Conservation (phyloP, 2,797 vertebrate species). For the Mionectes olivaceus region DNA sequence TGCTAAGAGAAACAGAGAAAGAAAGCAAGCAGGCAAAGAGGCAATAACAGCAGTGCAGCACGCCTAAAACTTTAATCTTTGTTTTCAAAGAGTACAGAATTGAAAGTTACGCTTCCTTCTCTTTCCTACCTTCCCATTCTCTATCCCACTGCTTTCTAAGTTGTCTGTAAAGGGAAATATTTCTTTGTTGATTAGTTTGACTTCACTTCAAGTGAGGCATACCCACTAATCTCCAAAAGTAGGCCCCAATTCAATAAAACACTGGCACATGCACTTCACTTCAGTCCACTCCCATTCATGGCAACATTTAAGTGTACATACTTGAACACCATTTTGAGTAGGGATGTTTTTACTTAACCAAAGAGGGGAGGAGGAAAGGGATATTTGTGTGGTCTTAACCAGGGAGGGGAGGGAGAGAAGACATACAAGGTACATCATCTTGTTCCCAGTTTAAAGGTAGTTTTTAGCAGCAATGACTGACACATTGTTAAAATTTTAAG, state of each 20-base stretch:
- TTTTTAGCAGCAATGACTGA: constrained; percentile 28
- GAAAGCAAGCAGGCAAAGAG: constrained; percentile 53
- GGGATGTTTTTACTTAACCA: neutral
- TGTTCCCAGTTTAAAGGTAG: constrained; percentile 8
- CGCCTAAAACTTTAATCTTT: constrained; percentile 53
- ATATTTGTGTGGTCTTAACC: neutral
- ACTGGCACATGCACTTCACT: neutral
- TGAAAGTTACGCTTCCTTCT: constrained; percentile 34
- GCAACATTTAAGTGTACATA: neutral
- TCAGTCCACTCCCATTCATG: neutral
- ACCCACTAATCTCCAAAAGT: neutral
- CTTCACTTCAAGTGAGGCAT: neutral
- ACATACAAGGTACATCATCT: neutral
- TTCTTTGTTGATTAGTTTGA: neutral
- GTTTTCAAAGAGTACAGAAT: constrained; percentile 72
- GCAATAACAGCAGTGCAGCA: constrained; percentile 31
- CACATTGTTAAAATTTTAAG: neutral
- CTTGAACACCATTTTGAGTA: constrained; percentile 9
- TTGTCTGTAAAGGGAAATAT: neutral
- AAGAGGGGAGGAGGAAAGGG: neutral
- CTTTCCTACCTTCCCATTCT: neutral
- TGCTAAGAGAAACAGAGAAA: constrained; percentile 44
- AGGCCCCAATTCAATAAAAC: neutral
- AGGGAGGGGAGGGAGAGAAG: neutral
- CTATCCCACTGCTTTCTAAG: neutral